Base-by-base conservation (phyloP, 2,888 invertebrate genomes). In the Tipula confusa region DNA sequence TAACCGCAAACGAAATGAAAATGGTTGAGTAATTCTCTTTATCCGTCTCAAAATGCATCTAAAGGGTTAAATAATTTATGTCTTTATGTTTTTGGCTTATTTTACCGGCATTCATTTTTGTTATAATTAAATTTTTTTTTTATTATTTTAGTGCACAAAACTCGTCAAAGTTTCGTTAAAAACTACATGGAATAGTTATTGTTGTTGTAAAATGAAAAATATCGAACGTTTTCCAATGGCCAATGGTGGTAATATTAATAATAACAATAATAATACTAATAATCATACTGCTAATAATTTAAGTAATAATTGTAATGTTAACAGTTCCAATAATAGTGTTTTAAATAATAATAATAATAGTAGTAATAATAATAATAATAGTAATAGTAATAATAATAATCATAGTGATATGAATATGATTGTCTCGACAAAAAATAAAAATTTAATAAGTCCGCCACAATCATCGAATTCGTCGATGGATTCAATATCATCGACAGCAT, bases 201-300 rank as follows among this genome's bases (percentile, higher is more conserved):
- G 43, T 43, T 43, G 43, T 64, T 64, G 24, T 48, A 64, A 33
- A 64, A 64, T 64, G 64, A 64, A 64, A 64, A 64, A 64, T 64
- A 64, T 24, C 7, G 64, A 64, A 64, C 64, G 64, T 18, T 33
- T 33, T 4, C 33, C 82, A 33, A 82, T 82, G 3, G 31, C 33
- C 31, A 82, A 33, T 82, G 82, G 24, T 82, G 82, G 82, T 33
- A 33, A 33, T 82, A 82, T n/a, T 31, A 81, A 29, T 82, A 82
- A 29, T 31, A 81, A 29, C 29, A 29, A 29, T 81, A 81, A 15
- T 79, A 84, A 83, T 82, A n/a, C n/a, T n/a, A 84, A 83, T 11
- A 18, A 64, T 24, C 64, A 64, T 64, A 64, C 18, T 24, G 64
- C 2, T 64, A 64, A 24, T 80, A 83, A 83, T 83, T 38, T 64